Evolutionary conservation across 2,888 invertebrate genomes (phyloP).

Genomic region (Trichogramma dendrolimi): DNA sequence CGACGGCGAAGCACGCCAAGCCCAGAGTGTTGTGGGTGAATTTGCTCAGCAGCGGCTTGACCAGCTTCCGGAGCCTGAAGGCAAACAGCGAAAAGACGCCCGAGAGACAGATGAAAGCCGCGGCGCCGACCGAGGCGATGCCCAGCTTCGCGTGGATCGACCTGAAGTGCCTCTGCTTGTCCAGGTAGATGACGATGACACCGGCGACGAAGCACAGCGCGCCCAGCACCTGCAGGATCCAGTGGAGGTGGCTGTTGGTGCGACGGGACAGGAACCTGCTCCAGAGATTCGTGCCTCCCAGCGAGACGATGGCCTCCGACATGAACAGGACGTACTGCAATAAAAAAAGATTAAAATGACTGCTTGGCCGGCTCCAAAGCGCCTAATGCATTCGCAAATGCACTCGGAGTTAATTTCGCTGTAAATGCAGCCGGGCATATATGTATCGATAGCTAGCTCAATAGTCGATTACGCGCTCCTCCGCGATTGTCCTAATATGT

Average conservation of each 20-base stretch:
- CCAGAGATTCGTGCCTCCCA: slow-evolving; percentile 39
- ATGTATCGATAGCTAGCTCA: too few relatives aligned
- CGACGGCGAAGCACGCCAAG: slow-evolving; percentile 54
- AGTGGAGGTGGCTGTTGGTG: slow-evolving; percentile 51
- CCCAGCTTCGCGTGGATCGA: slow-evolving; percentile 41
- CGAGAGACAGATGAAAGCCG: slow-evolving; percentile 52
- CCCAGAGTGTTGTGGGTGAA: slow-evolving; percentile 58
- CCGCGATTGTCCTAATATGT: too few relatives aligned
- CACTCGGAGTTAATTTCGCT: background rate
- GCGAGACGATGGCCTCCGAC: slow-evolving; percentile 41
- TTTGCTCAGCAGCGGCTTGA: slow-evolving; percentile 55
- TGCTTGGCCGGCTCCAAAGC: background rate
- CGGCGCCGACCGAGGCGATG: slow-evolving; percentile 54
- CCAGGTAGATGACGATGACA: slow-evolving; percentile 50
- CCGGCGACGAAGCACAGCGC: slow-evolving; percentile 55
- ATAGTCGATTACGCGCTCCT: too few relatives aligned
- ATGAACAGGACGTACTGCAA: slow-evolving; percentile 44
- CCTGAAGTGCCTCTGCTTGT: slow-evolving; percentile 42
- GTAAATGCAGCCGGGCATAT: background rate
- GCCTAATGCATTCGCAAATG: background rate
- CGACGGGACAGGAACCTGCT: slow-evolving; percentile 36
- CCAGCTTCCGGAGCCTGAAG: slow-evolving; percentile 53
- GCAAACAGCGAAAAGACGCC: slow-evolving; percentile 57
- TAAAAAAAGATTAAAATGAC: slow-evolving; percentile 1
- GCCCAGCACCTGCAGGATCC: slow-evolving; percentile 56